These are phyloP conservation scores for Graptemys geographica DNA, from an alignment of 2,797 vertebrate genomes.

Conservation along the genomic window DNA sequence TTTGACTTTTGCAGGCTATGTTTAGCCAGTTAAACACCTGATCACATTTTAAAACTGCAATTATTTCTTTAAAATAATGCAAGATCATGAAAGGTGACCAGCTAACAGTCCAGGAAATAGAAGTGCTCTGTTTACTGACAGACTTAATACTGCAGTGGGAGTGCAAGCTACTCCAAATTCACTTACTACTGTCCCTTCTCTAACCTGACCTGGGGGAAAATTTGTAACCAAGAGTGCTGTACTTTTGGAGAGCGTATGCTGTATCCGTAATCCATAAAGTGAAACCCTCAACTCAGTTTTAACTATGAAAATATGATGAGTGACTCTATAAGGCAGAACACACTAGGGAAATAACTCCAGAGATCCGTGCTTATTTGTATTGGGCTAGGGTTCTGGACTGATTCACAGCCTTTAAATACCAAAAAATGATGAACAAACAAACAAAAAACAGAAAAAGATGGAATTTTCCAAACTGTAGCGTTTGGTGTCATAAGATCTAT, in stretches of 20 bases:
- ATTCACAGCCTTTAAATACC: neutral
- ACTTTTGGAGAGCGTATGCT: neutral
- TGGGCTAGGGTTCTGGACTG: neutral
- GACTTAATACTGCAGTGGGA: neutral
- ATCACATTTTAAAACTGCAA: slow-evolving; percentile 12
- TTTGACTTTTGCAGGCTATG: slow-evolving; percentile 12
- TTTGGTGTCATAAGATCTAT: neutral
- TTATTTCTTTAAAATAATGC: neutral
- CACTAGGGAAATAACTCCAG: neutral
- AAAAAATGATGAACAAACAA: neutral
- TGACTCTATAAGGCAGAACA: neutral
- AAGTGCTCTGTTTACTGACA: neutral
- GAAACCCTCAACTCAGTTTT: neutral
- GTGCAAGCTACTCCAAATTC: neutral
- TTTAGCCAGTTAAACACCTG: neutral
- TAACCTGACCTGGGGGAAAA: neutral
- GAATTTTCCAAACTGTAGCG: neutral
- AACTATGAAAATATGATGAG: neutral
- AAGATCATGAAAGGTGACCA: neutral
- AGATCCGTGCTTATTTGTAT: neutral
- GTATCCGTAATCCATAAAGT: neutral
- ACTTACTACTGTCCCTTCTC: neutral
- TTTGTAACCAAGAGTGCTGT: neutral
- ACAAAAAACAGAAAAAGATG: neutral
- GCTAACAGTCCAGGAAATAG: neutral